Conservation (phyloP, 1,140 invertebrate genomes). For the Pachyrhynchus sulphureomaculatus region DNA sequence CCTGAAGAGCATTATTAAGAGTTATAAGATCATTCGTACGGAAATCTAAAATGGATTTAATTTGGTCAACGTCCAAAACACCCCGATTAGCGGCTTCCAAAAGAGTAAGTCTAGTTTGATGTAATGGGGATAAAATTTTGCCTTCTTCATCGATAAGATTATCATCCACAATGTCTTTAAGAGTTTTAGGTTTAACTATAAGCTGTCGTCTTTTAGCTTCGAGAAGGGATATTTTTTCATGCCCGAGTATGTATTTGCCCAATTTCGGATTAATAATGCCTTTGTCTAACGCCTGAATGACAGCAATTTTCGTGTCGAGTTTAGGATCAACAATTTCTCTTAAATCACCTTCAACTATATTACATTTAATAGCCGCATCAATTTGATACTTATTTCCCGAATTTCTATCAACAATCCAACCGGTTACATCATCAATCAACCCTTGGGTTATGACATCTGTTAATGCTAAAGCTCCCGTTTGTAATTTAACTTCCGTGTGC, state of each 20-base stretch:
- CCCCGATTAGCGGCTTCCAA: slow-evolving; percentile 81
- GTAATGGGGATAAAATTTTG: slow-evolving; percentile 77
- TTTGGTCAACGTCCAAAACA: slow-evolving; percentile 78
- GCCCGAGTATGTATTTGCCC: slow-evolving; percentile 78
- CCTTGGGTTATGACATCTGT: slow-evolving; percentile 80
- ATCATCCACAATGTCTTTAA: slow-evolving; percentile 83
- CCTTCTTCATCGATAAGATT: slow-evolving; percentile 78
- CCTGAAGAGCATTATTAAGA: slow-evolving; percentile 77
- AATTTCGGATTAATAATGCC: slow-evolving; percentile 77
- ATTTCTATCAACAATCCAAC: slow-evolving; percentile 80
- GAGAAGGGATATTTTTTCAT: slow-evolving; percentile 75
- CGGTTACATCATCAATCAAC: slow-evolving; percentile 71
- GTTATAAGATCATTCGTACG: slow-evolving; percentile 77
- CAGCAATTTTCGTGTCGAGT: slow-evolving; percentile 75
- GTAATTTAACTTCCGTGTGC: slow-evolving; percentile 69
- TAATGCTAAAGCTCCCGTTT: slow-evolving; percentile 72
- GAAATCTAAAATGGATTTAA: slow-evolving; percentile 82
- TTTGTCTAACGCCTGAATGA: slow-evolving; percentile 73
- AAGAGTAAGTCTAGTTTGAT: slow-evolving; percentile 73
- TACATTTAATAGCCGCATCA: slow-evolving; percentile 75
- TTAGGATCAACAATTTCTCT: slow-evolving; percentile 81
- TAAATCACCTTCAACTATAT: slow-evolving; percentile 72
- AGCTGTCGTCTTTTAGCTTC: slow-evolving; percentile 77
- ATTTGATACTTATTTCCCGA: slow-evolving; percentile 78
- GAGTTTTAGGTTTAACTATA: slow-evolving; percentile 84